Base-by-base conservation (phyloP, 2,888 invertebrate species). In the Stegophylla sp. region DNA sequence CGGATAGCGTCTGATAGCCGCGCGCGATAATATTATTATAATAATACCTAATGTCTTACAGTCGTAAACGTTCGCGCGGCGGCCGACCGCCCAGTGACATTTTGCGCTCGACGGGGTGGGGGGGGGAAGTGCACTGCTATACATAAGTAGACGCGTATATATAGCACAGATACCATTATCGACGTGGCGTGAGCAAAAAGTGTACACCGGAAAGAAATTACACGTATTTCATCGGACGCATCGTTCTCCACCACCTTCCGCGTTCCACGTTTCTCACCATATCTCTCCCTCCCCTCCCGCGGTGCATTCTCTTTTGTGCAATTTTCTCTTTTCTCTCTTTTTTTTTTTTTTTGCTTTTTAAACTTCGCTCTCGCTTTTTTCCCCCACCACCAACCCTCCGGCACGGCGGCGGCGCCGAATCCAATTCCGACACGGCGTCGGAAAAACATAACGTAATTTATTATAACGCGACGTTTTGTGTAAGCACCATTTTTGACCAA, bases 121-220 rank as follows among this genome's bases (percentile, higher is more conserved):
- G 26, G 45, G 20, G 13, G 53, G 34, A 13, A 56, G n/a, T 43
- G n/a, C 66, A 53, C 23, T 41, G 26, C 41, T n/a, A 26, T 41
- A 12, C 26, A 28, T 48, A 41, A 53, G 41, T 5, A 20, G 75
- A 66, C 66, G 41, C 7, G n/a, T 3, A 66, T 56, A 53, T 66
- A 23, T 74, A 48, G 2, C 5, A 51, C 53, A 9, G 3, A n/a
- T 1, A 12, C n/a, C 9, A 0, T 2, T 63, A n/a, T 12, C 23
- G 5, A 51, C 17, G 34, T 34, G 43, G 13, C 20, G 1, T 7
- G 43, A n/a, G 28, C 34, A 48, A 63, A 7, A 34, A 3, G 34
- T 48, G 34, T 28, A 48, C 20, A 48, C 45, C 74, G 74, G 34
- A 43, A 75, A 28, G 10, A 23, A 76, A 76, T 53, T 66, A 76